Conservation (phyloP, 2,113 vertebrate genomes). For the Motacilla tschutschensis region DNA sequence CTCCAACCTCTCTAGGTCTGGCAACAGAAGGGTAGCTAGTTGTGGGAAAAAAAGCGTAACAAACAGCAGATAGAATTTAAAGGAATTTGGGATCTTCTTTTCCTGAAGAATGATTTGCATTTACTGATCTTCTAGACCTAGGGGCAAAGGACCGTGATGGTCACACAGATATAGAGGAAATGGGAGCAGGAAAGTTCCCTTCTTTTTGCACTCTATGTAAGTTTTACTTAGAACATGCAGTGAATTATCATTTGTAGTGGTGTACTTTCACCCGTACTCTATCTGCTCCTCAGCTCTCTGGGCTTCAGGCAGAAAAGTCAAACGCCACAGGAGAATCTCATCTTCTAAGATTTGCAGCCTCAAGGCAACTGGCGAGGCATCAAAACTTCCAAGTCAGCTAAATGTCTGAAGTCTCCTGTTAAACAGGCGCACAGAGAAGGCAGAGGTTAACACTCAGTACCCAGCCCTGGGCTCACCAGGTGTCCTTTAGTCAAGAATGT, state of each 20-base stretch:
- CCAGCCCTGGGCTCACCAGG: background rate
- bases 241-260: background rate
- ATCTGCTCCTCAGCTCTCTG: background rate
- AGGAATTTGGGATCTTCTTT: background rate
- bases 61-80: background rate
- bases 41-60: background rate
- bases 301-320: constrained; percentile 23
- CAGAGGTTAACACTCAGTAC: background rate
- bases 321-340: background rate
- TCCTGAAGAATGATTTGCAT: background rate
- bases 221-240: background rate
- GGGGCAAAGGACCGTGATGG: background rate
- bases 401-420: background rate
- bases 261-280: background rate
- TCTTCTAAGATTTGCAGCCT: background rate
- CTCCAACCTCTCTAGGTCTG: background rate
- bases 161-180: background rate
- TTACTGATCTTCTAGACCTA: background rate
- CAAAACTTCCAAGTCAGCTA: constrained; percentile 1
- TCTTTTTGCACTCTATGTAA: background rate
- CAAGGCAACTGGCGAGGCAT: background rate
- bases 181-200: background rate
- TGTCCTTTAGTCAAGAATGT: background rate
- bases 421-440: background rate
- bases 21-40: background rate